phyloP scores from a whole-genome alignment of 1,140 invertebrate genomes.

The Achatina immaculata region DNA sequence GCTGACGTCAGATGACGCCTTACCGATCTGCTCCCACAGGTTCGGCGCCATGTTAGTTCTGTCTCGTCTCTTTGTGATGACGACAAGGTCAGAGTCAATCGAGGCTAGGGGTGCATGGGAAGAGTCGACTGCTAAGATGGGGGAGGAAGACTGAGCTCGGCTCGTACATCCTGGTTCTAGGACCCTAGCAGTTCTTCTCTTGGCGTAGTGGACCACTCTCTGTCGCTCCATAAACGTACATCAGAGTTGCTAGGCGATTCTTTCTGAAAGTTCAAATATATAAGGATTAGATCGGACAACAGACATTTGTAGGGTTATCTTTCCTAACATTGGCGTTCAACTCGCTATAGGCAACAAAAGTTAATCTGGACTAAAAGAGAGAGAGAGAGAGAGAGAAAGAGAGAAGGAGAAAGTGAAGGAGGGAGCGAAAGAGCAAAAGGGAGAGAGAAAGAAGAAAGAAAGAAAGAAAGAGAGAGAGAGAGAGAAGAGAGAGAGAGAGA shows the following conservation, averaged over 20 bases:
- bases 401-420: conserved; percentile 3
- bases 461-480: conserved; percentile 6
- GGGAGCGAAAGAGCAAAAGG: neutral
- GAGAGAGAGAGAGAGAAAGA: conserved; percentile 11
- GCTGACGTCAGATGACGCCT: neutral
- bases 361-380: neutral
- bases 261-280: too few relatives aligned
- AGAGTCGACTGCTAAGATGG: neutral
- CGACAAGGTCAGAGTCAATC: neutral
- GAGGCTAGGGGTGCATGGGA: neutral
- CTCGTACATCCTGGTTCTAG: neutral
- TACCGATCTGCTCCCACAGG: neutral
- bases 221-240: neutral
- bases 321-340: too few relatives aligned
- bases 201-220: neutral
- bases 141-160: neutral
- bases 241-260: too few relatives aligned
- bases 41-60: neutral
- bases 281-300: too few relatives aligned
- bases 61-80: neutral
- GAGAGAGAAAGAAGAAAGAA: neutral
- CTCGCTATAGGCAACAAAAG: too few relatives aligned
- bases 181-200: neutral
- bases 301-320: too few relatives aligned
- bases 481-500: neutral